Conservation (phyloP, 1,140 invertebrate species). For the Lineus longissimus region DNA sequence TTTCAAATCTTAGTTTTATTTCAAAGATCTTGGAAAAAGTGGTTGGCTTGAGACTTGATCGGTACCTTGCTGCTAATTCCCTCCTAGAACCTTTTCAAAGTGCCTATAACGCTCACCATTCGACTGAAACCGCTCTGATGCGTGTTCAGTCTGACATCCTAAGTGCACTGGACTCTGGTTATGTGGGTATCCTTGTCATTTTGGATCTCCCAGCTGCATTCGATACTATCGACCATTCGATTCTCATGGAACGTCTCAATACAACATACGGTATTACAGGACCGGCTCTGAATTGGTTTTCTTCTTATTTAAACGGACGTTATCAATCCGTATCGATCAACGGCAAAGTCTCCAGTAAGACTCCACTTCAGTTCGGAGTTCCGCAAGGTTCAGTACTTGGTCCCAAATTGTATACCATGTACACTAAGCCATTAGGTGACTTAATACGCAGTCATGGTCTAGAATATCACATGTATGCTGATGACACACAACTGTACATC, state of each 20-base stretch:
- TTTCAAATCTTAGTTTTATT: constrained; percentile 17
- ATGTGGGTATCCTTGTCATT: neutral
- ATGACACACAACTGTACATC: too few species aligned
- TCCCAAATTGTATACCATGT: neutral
- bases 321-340: neutral
- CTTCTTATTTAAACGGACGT: neutral
- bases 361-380: neutral
- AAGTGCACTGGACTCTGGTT: neutral
- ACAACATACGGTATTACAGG: neutral
- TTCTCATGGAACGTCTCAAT: neutral
- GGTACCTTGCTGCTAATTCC: constrained; percentile 8
- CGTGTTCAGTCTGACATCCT: constrained; percentile 60
- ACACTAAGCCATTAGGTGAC: neutral
- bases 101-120: constrained; percentile 16
- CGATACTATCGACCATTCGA: neutral
- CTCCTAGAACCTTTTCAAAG: constrained; percentile 15
- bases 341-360: neutral
- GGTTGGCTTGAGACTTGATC: constrained; percentile 2
- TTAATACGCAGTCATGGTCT: neutral
- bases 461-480: neutral
- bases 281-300: neutral
- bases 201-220: neutral
- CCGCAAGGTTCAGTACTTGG: neutral
- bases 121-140: constrained; percentile 46
- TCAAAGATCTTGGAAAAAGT: constrained; percentile 22